These are phyloP conservation scores for Erebia aethiops DNA, from an alignment of 2,888 invertebrate species.

Conservation along the genomic window DNA sequence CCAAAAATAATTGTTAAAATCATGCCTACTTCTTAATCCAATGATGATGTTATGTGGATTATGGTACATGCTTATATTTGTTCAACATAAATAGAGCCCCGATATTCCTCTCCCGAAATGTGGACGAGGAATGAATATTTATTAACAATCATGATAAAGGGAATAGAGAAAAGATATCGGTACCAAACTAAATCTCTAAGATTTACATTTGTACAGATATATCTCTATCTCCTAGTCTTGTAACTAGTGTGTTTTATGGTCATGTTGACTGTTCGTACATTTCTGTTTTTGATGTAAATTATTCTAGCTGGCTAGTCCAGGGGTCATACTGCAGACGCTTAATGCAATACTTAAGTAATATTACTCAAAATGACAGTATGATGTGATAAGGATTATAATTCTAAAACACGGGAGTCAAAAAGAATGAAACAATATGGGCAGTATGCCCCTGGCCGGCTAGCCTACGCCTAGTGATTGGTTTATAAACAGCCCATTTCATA, in stretches of 20 bases:
- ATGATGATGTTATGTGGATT: not conserved
- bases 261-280: not conserved
- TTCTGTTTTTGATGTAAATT: too few relatives aligned
- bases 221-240: not conserved
- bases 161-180: conserved; percentile 8
- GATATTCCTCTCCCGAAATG: conserved; percentile 12
- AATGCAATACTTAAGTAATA: too few relatives aligned
- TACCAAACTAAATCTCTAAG: conserved; percentile 11
- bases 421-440: too few relatives aligned
- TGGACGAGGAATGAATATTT: conserved; percentile 20
- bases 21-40: not conserved
- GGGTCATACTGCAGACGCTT: too few relatives aligned
- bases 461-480: too few relatives aligned
- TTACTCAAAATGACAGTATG: too few relatives aligned
- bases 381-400: too few relatives aligned
- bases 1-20: not conserved
- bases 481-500: too few relatives aligned
- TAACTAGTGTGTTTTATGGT: not conserved
- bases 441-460: too few relatives aligned
- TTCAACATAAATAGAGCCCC: not conserved
- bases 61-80: not conserved
- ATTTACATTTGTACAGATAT: conserved; percentile 1
- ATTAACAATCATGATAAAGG: conserved; percentile 15
- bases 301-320: too few relatives aligned
- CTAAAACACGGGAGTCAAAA: too few relatives aligned